A percentile compares a stretch with the other conserved stretches of the same genome.
These are phyloP conservation scores for Psephotus haematonotus DNA, from an alignment of 2,113 vertebrate genomes.

Conservation along the genomic window DNA sequence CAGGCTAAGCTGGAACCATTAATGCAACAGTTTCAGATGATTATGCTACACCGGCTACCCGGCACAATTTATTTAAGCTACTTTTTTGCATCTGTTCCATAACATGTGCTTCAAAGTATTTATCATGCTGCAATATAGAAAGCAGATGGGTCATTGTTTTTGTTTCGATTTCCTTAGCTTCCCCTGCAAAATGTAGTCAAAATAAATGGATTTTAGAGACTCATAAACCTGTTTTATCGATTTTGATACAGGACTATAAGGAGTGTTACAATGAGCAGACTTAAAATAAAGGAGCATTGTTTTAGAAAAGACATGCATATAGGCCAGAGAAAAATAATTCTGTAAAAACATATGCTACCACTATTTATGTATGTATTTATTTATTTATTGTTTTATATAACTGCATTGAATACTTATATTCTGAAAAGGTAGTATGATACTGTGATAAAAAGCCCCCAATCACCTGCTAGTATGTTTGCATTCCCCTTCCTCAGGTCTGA, in stretches of 20 bases:
- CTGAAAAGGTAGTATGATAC: not conserved
- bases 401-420: not conserved
- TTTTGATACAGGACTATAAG: not conserved
- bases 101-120: constrained; percentile 10
- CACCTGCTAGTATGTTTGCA: not conserved
- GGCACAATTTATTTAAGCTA: constrained; percentile 44
- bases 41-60: not conserved
- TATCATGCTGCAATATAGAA: not conserved
- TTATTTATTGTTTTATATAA: not conserved
- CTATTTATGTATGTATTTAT: not conserved
- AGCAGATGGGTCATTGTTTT: not conserved
- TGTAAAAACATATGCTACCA: not conserved
- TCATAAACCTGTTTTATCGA: not conserved
- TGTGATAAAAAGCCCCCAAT: not conserved
- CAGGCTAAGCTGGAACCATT: constrained; percentile 28
- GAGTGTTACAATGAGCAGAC: not conserved
- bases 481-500: not conserved
- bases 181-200: not conserved
- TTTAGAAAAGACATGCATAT: not conserved
- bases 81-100: constrained; percentile 23
- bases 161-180: not conserved
- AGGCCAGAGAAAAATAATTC: not conserved
- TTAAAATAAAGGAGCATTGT: not conserved
- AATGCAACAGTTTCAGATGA: constrained; percentile 16
- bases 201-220: not conserved